A percentile compares a stretch with the other conserved stretches of the same genome.
phyloP scores from a whole-genome alignment of 2,113 vertebrate genomes.

The Zapornia atra region DNA sequence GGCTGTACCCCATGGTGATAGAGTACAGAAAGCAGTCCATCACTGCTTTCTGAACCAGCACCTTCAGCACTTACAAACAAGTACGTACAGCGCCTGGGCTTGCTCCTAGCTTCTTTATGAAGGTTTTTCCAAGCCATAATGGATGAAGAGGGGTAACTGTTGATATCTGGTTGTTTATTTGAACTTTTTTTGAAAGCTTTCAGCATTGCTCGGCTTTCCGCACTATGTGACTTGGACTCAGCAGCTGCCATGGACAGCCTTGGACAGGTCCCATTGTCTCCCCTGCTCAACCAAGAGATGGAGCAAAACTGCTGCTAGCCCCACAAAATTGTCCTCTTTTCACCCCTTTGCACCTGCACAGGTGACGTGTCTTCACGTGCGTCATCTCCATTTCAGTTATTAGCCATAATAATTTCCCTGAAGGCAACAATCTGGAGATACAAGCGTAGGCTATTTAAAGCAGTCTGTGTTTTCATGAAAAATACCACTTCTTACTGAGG shows the following conservation, averaged over 20 bases:
- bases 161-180: background rate
- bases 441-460: background rate
- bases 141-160: background rate
- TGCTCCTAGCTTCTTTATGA: background rate
- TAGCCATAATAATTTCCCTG: background rate
- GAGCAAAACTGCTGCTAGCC: background rate
- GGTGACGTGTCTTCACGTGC: background rate
- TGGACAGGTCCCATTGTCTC: constrained; percentile 11
- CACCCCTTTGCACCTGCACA: background rate
- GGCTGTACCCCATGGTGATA: background rate
- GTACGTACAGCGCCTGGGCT: background rate
- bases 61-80: background rate
- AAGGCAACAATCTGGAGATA: background rate
- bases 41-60: background rate
- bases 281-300: background rate
- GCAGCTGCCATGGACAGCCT: constrained; percentile 4
- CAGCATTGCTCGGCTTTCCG: background rate
- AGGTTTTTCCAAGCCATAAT: background rate
- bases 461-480: background rate
- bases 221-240: background rate
- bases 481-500: background rate
- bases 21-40: background rate
- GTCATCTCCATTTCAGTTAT: background rate
- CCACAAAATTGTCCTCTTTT: background rate
- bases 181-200: background rate